Percentiles rank a stretch among this genome's conserved stretches.
phyloP scores from a whole-genome alignment of 2,888 invertebrate genomes.

The Chymomyza procnemis region DNA sequence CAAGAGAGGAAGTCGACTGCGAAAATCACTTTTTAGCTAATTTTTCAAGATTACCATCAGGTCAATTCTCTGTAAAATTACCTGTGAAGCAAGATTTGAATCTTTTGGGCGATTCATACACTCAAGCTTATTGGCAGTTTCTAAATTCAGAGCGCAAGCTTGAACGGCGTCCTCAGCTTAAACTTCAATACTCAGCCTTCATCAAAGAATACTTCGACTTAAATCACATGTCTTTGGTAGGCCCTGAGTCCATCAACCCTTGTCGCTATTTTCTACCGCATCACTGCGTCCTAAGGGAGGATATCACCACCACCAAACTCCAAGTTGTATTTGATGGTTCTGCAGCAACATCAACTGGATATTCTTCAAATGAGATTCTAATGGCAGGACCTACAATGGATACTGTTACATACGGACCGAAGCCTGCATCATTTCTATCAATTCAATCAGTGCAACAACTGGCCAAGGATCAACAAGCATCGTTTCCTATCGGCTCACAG shows the following conservation, averaged over 20 bases:
- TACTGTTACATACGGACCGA: constrained; percentile 5
- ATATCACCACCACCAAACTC: background rate
- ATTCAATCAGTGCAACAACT: background rate
- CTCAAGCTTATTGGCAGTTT: constrained; percentile 19
- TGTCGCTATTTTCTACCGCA: constrained; percentile 20
- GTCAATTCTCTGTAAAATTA: constrained; percentile 14
- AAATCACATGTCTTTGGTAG: constrained; percentile 8
- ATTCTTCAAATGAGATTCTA: no score
- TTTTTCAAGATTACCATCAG: constrained; percentile 11
- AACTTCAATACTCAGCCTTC: constrained; percentile 4
- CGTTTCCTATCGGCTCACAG: background rate
- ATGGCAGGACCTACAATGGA: no score
- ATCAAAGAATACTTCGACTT: constrained; percentile 11
- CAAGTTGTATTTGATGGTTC: no score
- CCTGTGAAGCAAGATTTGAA: background rate
- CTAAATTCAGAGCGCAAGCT: background rate
- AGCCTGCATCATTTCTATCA: constrained; percentile 20
- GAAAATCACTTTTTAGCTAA: no score
- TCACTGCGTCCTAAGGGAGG: constrained; percentile 14
- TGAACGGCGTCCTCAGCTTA: constrained; percentile 7
- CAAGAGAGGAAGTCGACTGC: no score
- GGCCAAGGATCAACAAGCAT: background rate
- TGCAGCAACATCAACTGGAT: no score
- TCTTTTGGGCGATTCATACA: constrained; percentile 28
- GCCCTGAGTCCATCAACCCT: background rate